A percentile compares a stretch with the other conserved stretches of the same genome.
phyloP scores from a whole-genome alignment of 1,140 invertebrate species.

The Cydia amplana region DNA sequence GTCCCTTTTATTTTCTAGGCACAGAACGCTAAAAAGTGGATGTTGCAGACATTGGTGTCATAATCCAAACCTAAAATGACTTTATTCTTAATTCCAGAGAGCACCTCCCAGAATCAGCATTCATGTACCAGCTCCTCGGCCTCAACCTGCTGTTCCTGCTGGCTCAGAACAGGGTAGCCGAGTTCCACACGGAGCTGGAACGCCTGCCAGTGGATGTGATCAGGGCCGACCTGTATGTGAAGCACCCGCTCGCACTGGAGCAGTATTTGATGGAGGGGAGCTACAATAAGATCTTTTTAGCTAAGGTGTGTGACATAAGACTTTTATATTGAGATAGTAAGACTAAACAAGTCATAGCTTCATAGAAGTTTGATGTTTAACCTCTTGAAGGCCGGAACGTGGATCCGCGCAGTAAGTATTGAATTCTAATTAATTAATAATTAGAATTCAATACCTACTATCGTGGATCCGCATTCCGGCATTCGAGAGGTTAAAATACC shows the following conservation, averaged over 20 bases:
- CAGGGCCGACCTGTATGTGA: slow-evolving; percentile 96
- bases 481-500: no score
- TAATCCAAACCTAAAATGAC: neutral
- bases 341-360: no score
- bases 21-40: no score
- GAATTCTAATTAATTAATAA: no score
- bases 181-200: slow-evolving; percentile 99
- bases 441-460: no score
- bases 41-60: no score
- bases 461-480: no score
- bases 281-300: slow-evolving; percentile 93
- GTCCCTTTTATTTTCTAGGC: no score
- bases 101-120: slow-evolving; percentile 93
- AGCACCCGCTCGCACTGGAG: slow-evolving; percentile 96
- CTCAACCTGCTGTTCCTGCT: slow-evolving; percentile 97
- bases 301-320: slow-evolving; percentile 67
- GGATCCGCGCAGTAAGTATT: no score
- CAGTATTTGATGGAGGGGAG: slow-evolving; percentile 99
- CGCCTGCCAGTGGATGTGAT: slow-evolving; percentile 95
- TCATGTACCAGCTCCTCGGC: slow-evolving; percentile 97
- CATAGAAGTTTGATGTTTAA: no score
- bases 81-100: slow-evolving; percentile 78
- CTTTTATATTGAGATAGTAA: neutral
- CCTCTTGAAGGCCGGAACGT: no score
- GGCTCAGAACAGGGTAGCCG: slow-evolving; percentile 97